Base-by-base conservation (phyloP, 2,797 vertebrate species). In the Falco peregrinus region DNA sequence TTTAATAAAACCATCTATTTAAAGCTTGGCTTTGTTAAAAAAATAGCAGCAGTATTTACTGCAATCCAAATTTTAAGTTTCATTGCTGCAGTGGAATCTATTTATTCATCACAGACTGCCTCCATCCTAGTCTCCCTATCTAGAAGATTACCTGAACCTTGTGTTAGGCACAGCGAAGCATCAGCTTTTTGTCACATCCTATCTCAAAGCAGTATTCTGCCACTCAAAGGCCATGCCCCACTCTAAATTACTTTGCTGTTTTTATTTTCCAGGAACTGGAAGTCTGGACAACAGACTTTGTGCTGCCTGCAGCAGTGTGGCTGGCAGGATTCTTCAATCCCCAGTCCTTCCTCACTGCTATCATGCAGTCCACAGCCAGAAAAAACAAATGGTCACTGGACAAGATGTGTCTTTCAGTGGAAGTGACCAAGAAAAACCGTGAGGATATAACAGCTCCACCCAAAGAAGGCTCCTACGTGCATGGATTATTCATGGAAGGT, bases 401-500 rank as follows among this genome's bases (percentile, higher is more conserved):
- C 87, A 98, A 98, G 96, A 98, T 98, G 98, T 98, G 98, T 70
- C 97, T 98, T 35, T 95, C 98, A 0, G 98, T 96, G 24, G 98
- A 98, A 9, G 98, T 98, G 89, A 98, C 98, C 81, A 98, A 98
- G 96, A 98, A 98, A 84, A 97, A 39, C 61, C 86, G 81, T 0
- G 98, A 98, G 17, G 98, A 98, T 8, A 48, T 98, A 97, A 98
- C 97, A 0, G 97, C 98, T 8, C 98, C 98, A 2, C 98, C 98
- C 4, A 67, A 98, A 11, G 98, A 98, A 92, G 98, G 98, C 64
- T 81, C 97, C 90, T 98, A 96, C 0, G 95, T 98, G 37, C 93
- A 98, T 0, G 97, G 98, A 33, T 91, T 98, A 26, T 98, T 98
- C 90, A 98, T 98, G 97, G 98, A 98, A 97, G 98, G 98, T 98